Percentiles rank a stretch among this genome's conserved stretches.
phyloP scores from a whole-genome alignment of 2,797 vertebrate species.

The Acanthis flammea region DNA sequence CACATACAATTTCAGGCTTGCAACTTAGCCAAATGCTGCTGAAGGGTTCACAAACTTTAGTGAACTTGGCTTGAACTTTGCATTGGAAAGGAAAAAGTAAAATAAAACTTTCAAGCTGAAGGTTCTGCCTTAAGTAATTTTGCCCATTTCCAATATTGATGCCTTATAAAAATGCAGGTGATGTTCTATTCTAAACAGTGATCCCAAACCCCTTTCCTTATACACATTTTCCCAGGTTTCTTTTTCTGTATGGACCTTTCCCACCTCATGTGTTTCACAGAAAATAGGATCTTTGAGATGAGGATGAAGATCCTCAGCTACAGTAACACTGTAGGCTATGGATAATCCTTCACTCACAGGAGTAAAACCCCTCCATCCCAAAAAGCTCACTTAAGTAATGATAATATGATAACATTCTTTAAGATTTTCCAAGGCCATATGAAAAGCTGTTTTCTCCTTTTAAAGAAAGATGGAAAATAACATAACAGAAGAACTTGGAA shows the following conservation, averaged over 20 bases:
- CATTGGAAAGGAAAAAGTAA: constrained; percentile 9
- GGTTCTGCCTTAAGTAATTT: background rate
- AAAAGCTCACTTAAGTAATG: background rate
- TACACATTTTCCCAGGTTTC: background rate
- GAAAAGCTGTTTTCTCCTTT: background rate
- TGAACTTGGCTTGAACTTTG: constrained; percentile 39
- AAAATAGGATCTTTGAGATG: background rate
- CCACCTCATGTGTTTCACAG: background rate
- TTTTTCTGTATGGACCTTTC: background rate
- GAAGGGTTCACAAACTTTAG: background rate
- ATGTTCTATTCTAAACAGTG: background rate
- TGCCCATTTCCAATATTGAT: background rate
- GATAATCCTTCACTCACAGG: background rate
- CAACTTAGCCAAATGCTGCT: background rate
- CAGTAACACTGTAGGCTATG: background rate
- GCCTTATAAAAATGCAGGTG: background rate
- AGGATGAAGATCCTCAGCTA: background rate
- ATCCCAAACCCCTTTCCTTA: background rate
- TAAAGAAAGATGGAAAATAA: background rate
- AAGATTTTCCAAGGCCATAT: background rate
- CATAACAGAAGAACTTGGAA: background rate
- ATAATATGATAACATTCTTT: background rate
- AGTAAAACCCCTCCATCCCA: background rate
- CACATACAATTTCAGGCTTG: background rate
- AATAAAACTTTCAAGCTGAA: background rate